phyloP scores from a whole-genome alignment of 2,113 vertebrate genomes.

The Scomber scombrus region DNA sequence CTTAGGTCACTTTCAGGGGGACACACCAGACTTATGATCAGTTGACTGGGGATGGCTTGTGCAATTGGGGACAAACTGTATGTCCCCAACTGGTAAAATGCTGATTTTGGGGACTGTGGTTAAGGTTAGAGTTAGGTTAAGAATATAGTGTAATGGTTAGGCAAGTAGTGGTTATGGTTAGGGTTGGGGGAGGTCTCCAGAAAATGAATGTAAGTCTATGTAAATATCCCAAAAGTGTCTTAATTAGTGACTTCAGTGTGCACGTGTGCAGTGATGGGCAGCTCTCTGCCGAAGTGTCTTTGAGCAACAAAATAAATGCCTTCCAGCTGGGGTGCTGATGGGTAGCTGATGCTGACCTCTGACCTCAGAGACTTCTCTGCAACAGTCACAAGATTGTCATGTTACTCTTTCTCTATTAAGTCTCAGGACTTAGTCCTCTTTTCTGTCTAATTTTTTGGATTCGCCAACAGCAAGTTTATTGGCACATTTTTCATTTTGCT shows the following conservation, averaged over 20 bases:
- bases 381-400: neutral
- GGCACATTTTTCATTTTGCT: neutral
- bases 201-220: too few species aligned
- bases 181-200: too few species aligned
- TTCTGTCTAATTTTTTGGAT: neutral
- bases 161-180: too few species aligned
- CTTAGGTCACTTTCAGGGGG: neutral
- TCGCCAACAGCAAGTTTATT: too few species aligned
- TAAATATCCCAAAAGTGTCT: too few species aligned
- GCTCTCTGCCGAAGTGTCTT: neutral
- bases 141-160: too few species aligned
- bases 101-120: too few species aligned
- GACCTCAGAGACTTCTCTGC: neutral
- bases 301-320: neutral
- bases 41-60: too few species aligned
- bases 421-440: neutral
- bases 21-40: too few species aligned
- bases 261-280: slow-evolving; percentile 4
- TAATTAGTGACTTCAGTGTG: neutral
- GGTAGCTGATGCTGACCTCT: neutral
- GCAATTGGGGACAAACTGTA: too few species aligned
- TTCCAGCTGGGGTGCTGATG: neutral
- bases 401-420: neutral
- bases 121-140: too few species aligned
- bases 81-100: too few species aligned